These are phyloP conservation scores for Marcusenius ussheri DNA, from an alignment of 2,113 vertebrate species.

Conservation along the genomic window DNA sequence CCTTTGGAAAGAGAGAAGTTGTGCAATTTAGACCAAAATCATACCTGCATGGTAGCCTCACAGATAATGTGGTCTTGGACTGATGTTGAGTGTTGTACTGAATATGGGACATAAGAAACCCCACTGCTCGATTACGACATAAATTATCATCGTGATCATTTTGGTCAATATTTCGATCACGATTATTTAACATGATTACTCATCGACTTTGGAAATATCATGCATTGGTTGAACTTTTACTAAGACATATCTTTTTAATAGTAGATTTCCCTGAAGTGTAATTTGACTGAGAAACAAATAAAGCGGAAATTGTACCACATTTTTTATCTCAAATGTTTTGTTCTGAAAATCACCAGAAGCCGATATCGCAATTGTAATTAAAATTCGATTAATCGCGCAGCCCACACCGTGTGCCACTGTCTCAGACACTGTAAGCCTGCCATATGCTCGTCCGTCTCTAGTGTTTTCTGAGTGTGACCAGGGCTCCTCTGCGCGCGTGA, in stretches of 20 bases:
- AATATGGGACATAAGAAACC: neutral
- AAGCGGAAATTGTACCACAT: neutral
- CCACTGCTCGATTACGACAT: neutral
- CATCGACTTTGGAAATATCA: neutral
- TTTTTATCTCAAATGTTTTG: neutral
- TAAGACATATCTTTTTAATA: neutral
- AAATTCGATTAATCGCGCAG: neutral
- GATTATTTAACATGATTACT: neutral
- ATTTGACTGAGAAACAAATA: neutral
- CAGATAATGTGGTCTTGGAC: neutral
- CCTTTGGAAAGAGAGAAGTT: neutral
- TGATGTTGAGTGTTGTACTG: slow-evolving; percentile 12
- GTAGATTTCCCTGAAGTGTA: neutral
- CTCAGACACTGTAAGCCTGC: neutral
- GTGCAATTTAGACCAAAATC: neutral
- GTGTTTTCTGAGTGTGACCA: neutral
- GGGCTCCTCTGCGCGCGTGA: neutral
- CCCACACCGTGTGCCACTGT: neutral
- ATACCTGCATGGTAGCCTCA: neutral
- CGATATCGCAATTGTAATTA: neutral
- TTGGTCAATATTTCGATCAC: neutral
- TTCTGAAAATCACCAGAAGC: neutral
- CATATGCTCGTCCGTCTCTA: neutral
- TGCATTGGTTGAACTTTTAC: neutral
- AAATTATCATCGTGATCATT: neutral